Evolutionary conservation across 1,140 invertebrate genomes (phyloP), one percentile per base, ranked within the genome.

Genomic region (Chironomus striatipennis): DNA sequence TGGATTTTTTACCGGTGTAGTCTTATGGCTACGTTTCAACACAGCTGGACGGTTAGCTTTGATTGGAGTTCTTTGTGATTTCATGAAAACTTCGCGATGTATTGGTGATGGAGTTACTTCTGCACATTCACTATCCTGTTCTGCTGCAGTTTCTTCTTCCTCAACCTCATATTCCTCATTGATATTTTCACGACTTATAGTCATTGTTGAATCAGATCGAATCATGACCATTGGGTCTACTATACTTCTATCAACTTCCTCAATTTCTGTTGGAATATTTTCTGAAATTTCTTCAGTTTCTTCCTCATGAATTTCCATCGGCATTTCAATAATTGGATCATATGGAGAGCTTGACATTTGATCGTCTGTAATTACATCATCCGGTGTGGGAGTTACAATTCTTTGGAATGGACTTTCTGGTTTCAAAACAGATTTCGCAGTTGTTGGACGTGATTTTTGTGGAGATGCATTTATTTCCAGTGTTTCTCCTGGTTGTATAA

Each of bases 1-100:
- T 43, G 24, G 42, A 43, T 43, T 72, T 1, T 77, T 78, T 43
- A 73, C 72, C 12, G 70, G 74, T 7, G 43, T 73, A 15, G 24
- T 20, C 43, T 73, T 73, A 47, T 73, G 15, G 9, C 43, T 42
- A n/a, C 73, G n/a, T 43, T 42, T 43, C 42, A 73, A 10, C 0
- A 73, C 43, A 9, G 73, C n/a, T 43, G 42, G 73, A 18, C 65
- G 65, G 9, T 70, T 70, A 0, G 20, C 65, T 70, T 70, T 70
- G 2, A 17, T 20, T 18, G 65, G 65, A 18, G 65, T 70, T 12
- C 18, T 17, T 20, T 70, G 65, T 18, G 18, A 15, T 20, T 70
- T 70, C 12, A 57, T 57, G 0, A 10, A 21, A 20, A 70, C 18
- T 20, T 70, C 17, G 20, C 15, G 65, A 70, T 17, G 24, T 5